Evolutionary conservation across 64 coral and sea anemone genomes (phyloP).

Genomic region (Montipora sp.): DNA sequence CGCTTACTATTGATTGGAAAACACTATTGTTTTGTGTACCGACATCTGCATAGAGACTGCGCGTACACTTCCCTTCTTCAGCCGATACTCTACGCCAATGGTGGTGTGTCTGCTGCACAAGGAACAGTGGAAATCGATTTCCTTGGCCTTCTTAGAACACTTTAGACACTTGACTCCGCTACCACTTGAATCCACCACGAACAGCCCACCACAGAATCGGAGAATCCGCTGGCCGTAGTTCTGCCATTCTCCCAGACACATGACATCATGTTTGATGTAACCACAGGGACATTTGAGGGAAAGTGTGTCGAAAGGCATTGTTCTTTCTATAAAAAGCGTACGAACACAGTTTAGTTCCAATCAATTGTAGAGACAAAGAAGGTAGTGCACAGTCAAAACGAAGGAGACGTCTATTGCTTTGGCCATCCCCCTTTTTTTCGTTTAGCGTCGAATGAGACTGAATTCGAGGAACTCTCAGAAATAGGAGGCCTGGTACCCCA

Average conservation of each 20-base stretch:
- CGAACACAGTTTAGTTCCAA: not conserved
- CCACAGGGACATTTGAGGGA: conserved; percentile 72
- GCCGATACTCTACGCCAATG: conserved; percentile 55
- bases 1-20: not conserved
- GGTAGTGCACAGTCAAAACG: too few species aligned
- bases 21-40: conserved; percentile 56
- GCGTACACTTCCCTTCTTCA: not conserved
- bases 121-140: conserved; percentile 40
- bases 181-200: conserved; percentile 26
- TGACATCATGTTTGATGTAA: conserved; percentile 67
- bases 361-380: too few species aligned
- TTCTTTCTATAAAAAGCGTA: not conserved
- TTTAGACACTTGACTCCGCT: conserved; percentile 57
- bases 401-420: too few species aligned
- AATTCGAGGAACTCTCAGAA: too few species aligned
- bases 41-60: conserved; percentile 56
- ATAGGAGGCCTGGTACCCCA: too few species aligned
- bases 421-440: too few species aligned
- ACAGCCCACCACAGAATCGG: conserved; percentile 62
- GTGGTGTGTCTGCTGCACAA: conserved; percentile 54
- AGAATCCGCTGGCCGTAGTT: conserved; percentile 12
- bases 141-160: not conserved
- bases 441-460: too few species aligned
- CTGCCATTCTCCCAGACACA: conserved; percentile 47
- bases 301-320: conserved; percentile 59